phyloP scores from a whole-genome alignment of 2,888 invertebrate species.

The Leptinotarsa juncta region DNA sequence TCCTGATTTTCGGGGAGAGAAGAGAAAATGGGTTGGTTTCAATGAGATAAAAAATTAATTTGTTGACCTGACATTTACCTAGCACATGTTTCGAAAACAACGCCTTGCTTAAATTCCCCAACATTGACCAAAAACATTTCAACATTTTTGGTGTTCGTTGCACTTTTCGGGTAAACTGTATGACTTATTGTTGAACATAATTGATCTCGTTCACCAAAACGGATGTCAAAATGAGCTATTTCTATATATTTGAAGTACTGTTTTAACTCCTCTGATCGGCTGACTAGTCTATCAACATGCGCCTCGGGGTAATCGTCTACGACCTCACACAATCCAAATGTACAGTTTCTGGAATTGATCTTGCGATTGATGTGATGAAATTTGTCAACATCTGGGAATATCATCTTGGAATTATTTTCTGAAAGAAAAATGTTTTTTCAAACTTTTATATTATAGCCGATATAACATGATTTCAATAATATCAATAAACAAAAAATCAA shows the following conservation, averaged over 20 bases:
- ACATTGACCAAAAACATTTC: conserved; percentile 77
- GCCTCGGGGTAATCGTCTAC: conserved; percentile 65
- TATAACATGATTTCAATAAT: no score
- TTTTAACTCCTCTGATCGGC: conserved; percentile 37
- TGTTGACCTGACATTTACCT: conserved; percentile 29
- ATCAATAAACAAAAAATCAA: no score
- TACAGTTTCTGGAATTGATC: conserved; percentile 39
- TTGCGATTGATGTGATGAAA: not conserved
- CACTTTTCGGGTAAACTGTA: conserved; percentile 72
- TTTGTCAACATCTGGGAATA: not conserved
- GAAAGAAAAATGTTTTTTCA: not conserved
- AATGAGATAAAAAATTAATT: no score
- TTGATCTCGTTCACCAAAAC: conserved; percentile 47
- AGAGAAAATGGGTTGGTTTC: no score
- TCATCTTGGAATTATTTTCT: conserved; percentile 16
- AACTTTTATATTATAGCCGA: no score
- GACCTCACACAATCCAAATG: conserved; percentile 61
- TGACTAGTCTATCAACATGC: conserved; percentile 56
- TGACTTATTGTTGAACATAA: conserved; percentile 61
- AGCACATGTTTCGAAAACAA: conserved; percentile 78
- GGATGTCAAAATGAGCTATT: conserved; percentile 38
- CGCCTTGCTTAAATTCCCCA: conserved; percentile 74
- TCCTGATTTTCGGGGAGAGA: no score
- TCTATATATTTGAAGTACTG: conserved; percentile 42
- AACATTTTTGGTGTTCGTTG: conserved; percentile 69